Evolutionary conservation across 2,797 vertebrate species (phyloP), one percentile per base, ranked within the genome.

Genomic region (Chaetophractus vellerosus): DNA sequence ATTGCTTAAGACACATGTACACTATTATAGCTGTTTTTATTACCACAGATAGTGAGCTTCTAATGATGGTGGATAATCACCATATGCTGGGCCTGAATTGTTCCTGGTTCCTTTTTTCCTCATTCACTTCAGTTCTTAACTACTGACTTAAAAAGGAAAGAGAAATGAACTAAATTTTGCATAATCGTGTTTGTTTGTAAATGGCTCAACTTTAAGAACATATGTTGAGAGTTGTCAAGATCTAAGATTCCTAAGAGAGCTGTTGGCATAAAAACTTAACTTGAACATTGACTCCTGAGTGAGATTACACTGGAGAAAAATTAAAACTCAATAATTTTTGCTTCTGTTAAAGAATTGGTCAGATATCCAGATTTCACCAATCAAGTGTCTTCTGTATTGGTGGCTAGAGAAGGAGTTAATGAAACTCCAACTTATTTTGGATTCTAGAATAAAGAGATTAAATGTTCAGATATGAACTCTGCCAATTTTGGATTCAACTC

Each of bases 381-480:
- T 71, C n/a, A 81, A 6, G 45, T 50, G 82, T 68, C 26, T 95
- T 88, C 12, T 1, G 18, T 52, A 69, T 16, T 91, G 64, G 21
- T 81, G 41, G 1, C n/a, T 66, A 8, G 5, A 66, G 69, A 85
- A 80, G 52, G 23, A 84, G 5, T 81, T 82, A 48, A 48, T 10
- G 24, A 59, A 55, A 59, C 8, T 75, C 87, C 9, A 83, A 86
- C 26, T 88, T 74, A 87, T 69, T 61, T 84, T 87, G 38, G 18
- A 41, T 94, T 55, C 23, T 21, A 80, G 4, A 66, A 14, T 23
- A 45, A 94, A 86, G n/a, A 95, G 82, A 79, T 45, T 59, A 92
- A 33, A 9, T 84, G 88, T 93, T 93, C 59, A 95, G 66, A 93
- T 3, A 84, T 18, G 3, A 95, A 68, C 28, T 94, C 72, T 79